Evolutionary conservation across 2,113 vertebrate species (phyloP), one percentile per base, ranked within the genome.

Genomic region (Tupaia chinensis): DNA sequence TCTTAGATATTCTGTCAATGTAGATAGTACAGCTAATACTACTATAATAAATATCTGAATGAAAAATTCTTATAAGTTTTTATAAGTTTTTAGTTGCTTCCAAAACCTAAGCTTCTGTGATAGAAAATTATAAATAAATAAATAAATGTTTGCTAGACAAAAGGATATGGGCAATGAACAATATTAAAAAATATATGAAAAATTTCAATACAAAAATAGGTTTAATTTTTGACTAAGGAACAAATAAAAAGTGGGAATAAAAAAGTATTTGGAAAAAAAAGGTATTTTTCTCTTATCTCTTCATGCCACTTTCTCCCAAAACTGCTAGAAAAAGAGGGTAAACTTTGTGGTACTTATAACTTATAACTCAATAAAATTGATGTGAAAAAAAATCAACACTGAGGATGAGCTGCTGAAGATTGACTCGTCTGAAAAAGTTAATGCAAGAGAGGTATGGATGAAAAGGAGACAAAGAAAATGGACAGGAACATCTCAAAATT

Each of bases 391-490:
- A 81, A 53, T 25, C 44, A 27, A 56, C 5, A n/a, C 19, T 23
- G 0, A 1, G 1, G 66, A 96, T 69, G 20, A 96, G 34, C 1
- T 25, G 3, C 25, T 17, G 70, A 88, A 95, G 60, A 80, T 1
- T n/a, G 25, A 20, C 22, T 74, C 20, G 2, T n/a, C 78, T 79
- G 34, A 68, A 81, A 95, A 86, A 83, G 20, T 14, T 27, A 54
- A 68, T 5, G 1, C 44, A 61, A 80, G 60, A 65, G n/a, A 96
- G 96, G 77, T 70, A 84, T 1, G 58, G 73, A 80, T 65, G 32
- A 87, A 74, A 90, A 82, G 61, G 68, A 76, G 69, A 27, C 27
- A 54, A 70, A 87, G 54, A 53, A 96, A 96, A 95, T 13, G 8
- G 29, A 22, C 34, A 86, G n/a, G 19, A 68, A 12, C 16, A 53